phyloP scores from a whole-genome alignment of 2,113 vertebrate species.

The Solenodon paradoxus region DNA sequence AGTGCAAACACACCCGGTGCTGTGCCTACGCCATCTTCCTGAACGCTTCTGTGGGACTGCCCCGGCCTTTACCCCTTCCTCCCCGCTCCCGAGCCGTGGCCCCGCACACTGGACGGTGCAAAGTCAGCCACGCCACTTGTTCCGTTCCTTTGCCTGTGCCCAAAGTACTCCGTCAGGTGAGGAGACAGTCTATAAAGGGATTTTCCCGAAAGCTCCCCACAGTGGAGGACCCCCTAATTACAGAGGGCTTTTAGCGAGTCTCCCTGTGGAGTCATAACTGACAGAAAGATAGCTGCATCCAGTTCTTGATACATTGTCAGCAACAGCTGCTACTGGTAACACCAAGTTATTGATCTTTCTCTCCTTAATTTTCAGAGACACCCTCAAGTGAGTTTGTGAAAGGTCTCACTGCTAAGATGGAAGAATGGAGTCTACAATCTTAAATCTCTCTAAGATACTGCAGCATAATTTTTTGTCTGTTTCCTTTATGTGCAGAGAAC shows the following conservation, averaged over 20 bases:
- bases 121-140: neutral
- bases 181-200: neutral
- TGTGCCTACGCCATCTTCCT: neutral
- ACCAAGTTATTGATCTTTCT: neutral
- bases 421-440: neutral
- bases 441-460: neutral
- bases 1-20: neutral
- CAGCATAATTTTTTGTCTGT: neutral
- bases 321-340: neutral
- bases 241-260: neutral
- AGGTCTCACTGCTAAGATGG: accelerated
- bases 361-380: neutral
- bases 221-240: neutral
- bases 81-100: too few species aligned
- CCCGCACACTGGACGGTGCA: too few species aligned
- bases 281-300: neutral
- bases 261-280: too few species aligned
- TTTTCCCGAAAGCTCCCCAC: too few species aligned
- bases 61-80: neutral
- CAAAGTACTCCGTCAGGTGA: neutral
- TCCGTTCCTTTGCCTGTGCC: neutral
- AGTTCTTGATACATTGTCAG: neutral
- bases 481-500: neutral
- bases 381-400: neutral
- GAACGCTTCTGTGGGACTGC: neutral